Percentiles rank a stretch among this genome's conserved stretches.
These are phyloP conservation scores for Dasypolia templi DNA, from an alignment of 2,888 invertebrate species.

Conservation along the genomic window DNA sequence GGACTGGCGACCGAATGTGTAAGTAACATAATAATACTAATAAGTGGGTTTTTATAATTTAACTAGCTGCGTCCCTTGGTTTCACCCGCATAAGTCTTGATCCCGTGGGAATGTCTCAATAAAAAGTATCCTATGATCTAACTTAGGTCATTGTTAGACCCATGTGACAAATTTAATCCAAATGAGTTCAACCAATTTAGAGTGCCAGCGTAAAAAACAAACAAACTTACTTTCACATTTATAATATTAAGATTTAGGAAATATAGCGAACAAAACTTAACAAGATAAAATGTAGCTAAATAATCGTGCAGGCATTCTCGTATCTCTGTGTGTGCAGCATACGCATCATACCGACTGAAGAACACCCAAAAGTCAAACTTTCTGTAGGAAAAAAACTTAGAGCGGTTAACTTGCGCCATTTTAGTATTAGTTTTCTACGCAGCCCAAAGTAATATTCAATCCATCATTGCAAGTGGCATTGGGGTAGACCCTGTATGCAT, in stretches of 20 bases:
- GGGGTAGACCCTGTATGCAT: conserved; percentile 77
- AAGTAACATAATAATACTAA: no score
- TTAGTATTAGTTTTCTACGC: conserved; percentile 33
- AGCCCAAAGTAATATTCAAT: conserved; percentile 63
- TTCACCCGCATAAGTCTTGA: no score
- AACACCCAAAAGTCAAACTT: conserved; percentile 26
- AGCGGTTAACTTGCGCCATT: conserved; percentile 24
- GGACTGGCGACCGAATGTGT: no score
- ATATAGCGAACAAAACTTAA: neutral
- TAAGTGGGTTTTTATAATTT: conserved; percentile 19
- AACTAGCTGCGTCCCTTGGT: no score
- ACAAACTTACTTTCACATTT: no score
- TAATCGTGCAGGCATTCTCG: neutral
- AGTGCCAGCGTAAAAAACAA: no score
- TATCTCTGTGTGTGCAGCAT: neutral
- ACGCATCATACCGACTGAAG: conserved; percentile 3
- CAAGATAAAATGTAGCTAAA: neutral
- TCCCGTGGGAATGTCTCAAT: no score
- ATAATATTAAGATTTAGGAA: no score
- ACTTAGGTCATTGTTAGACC: no score
- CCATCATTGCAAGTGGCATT: conserved; percentile 76
- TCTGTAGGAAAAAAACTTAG: conserved; percentile 6
- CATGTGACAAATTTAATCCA: no score
- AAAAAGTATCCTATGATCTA: no score
- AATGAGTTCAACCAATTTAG: no score